A percentile compares a stretch with the other conserved stretches of the same genome.
Evolutionary conservation across 92 coral and sea anemone species (phyloP).

Genomic region (Phenganax stokvisi): DNA sequence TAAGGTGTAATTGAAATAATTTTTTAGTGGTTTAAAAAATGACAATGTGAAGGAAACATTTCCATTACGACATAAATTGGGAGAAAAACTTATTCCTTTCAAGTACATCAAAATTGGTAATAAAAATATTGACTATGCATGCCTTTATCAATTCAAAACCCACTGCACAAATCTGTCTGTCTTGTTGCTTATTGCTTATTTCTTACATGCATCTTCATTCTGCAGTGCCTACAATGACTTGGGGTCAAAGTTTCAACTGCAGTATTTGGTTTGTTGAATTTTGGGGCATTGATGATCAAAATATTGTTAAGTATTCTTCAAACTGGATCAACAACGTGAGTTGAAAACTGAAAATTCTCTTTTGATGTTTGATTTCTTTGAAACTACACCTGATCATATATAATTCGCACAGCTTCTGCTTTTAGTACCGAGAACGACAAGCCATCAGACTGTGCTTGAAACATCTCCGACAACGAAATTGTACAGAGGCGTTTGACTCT

Average conservation of each 20-base stretch:
- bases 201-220: no score
- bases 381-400: not conserved
- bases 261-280: constrained; percentile 97
- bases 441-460: constrained; percentile 88
- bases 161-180: not conserved
- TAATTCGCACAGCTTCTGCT: not conserved
- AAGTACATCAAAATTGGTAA: constrained; percentile 82
- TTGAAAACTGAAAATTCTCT: not conserved
- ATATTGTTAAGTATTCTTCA: constrained; percentile 69
- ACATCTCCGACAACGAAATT: constrained; percentile 93
- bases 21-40: constrained; percentile 79
- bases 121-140: not conserved
- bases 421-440: constrained; percentile 86
- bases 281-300: constrained; percentile 73
- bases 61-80: constrained; percentile 73
- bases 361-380: not conserved
- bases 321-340: constrained; percentile 92
- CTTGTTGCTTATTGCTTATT: not conserved
- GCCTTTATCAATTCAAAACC: no score
- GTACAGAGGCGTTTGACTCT: constrained; percentile 91
- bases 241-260: constrained; percentile 97
- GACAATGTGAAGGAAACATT: constrained; percentile 78
- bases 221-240: constrained; percentile 83
- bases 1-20: not conserved
- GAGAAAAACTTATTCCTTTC: constrained; percentile 74